Evolutionary conservation across 2,888 invertebrate genomes (phyloP).

Genomic region (Cremastinae sp.): DNA sequence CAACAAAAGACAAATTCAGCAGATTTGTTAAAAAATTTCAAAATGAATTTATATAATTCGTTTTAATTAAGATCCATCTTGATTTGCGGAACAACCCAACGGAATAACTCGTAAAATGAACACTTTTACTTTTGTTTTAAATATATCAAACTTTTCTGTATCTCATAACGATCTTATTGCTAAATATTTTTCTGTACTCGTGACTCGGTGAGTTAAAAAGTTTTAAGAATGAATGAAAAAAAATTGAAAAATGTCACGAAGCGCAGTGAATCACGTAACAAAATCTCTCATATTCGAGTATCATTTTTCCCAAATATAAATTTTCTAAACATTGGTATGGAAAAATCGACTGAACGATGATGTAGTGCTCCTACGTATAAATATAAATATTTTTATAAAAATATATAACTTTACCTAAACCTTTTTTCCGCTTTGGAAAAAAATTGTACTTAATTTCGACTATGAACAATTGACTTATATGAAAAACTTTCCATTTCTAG

Average conservation of each 20-base stretch:
- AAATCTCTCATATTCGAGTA: conserved; percentile 23
- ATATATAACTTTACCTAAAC: conserved; percentile 14
- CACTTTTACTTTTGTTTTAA: not conserved
- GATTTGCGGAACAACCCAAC: conserved; percentile 7
- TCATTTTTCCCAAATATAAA: conserved; percentile 28
- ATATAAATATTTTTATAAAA: conserved; percentile 27
- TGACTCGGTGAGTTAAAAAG: conserved; percentile 18
- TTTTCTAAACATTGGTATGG: conserved; percentile 36
- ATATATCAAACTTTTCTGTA: conserved; percentile 38
- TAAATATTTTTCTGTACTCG: conserved; percentile 28
- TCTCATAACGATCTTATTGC: conserved; percentile 50
- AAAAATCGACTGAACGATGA: conserved; percentile 33
- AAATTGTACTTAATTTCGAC: too few species aligned
- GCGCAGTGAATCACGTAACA: conserved; percentile 22
- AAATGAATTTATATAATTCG: too few species aligned
- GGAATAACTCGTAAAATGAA: conserved; percentile 14
- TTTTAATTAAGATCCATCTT: too few species aligned
- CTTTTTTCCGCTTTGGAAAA: not conserved
- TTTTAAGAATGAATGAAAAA: conserved; percentile 9
- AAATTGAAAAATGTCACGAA: conserved; percentile 17
- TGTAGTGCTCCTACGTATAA: conserved; percentile 8
- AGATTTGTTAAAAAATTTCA: too few species aligned
- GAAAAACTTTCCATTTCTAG: not conserved
- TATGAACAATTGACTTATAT: not conserved
- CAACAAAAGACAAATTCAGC: too few species aligned